Conservation (phyloP, 2,113 vertebrate genomes). For the Lycaon pictus region DNA sequence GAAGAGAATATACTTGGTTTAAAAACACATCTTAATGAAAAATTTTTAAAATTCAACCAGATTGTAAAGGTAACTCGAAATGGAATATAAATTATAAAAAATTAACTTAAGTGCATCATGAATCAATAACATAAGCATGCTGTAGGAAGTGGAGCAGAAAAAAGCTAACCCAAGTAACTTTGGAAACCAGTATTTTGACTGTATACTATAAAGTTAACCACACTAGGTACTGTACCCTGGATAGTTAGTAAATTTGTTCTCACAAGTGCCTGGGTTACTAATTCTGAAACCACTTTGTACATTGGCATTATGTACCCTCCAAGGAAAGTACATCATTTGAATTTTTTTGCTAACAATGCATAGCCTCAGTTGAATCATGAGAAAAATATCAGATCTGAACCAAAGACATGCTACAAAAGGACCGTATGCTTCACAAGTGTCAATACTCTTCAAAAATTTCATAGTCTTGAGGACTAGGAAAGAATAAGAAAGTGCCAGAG, state of each 20-base stretch:
- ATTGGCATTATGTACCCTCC: background rate
- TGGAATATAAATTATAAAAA: background rate
- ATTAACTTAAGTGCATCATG: background rate
- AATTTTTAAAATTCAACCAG: background rate
- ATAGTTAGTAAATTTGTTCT: background rate
- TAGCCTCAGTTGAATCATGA: background rate
- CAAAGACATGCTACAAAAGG: background rate
- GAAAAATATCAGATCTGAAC: background rate
- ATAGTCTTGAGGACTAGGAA: background rate
- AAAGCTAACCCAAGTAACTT: background rate
- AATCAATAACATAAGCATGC: background rate
- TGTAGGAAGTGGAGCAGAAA: background rate
- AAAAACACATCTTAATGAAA: background rate
- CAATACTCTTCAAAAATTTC: background rate
- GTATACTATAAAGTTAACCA: background rate
- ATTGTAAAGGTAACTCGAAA: background rate
- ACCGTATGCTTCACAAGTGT: background rate
- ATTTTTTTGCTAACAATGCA: slow-evolving; percentile 2
- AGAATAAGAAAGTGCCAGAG: background rate
- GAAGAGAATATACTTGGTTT: background rate
- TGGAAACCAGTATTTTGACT: background rate
- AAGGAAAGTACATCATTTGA: background rate
- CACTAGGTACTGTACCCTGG: background rate
- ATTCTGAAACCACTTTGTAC: background rate
- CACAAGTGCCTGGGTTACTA: background rate